phyloP scores from a whole-genome alignment of 2,113 vertebrate species.

The Pelecanus crispus region DNA sequence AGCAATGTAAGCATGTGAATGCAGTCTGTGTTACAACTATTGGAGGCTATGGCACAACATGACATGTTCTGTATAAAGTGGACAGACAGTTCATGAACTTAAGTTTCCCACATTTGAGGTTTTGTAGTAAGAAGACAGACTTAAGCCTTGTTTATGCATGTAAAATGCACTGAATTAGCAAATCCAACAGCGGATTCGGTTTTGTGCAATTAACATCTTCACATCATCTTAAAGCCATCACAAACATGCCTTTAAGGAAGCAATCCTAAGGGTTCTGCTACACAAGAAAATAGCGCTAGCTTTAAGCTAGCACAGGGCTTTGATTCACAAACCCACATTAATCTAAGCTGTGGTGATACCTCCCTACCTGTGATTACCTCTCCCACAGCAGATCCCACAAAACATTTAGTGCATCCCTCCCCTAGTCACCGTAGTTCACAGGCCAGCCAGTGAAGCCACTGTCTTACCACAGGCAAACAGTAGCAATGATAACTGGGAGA shows the following conservation, averaged over 20 bases:
- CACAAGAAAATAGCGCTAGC: background rate
- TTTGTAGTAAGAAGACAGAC: background rate
- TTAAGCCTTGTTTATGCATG: background rate
- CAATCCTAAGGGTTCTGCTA: background rate
- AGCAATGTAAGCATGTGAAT: background rate
- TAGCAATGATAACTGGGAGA: background rate
- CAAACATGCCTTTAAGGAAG: background rate
- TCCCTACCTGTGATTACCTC: background rate
- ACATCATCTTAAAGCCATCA: background rate
- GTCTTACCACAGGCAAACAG: background rate
- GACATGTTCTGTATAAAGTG: background rate
- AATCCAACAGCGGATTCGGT: background rate
- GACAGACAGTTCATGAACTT: background rate
- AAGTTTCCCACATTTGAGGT: background rate
- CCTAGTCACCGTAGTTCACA: background rate
- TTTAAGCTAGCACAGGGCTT: background rate
- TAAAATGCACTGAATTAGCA: background rate
- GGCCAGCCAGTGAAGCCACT: background rate
- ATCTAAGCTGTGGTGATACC: background rate
- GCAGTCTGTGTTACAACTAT: background rate
- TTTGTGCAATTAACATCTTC: background rate
- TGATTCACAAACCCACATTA: background rate
- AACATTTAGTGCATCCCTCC: background rate
- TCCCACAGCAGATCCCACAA: background rate
- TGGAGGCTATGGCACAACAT: fast-evolving